Percentiles rank a stretch among this genome's conserved stretches.
These are phyloP conservation scores for Neostethus bicornis DNA, from an alignment of 2,797 vertebrate species.

Conservation along the genomic window DNA sequence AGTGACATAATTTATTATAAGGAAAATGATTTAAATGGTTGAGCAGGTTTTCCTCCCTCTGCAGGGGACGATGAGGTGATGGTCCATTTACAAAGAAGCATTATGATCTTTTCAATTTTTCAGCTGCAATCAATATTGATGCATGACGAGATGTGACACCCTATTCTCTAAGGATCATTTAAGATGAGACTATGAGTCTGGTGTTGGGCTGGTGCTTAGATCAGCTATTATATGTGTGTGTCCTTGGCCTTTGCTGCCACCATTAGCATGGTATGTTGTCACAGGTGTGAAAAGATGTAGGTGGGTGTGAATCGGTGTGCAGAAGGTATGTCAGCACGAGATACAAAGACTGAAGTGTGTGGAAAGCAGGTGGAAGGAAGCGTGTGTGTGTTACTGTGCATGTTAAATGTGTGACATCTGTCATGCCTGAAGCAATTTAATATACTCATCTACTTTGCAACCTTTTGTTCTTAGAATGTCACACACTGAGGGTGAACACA, in stretches of 20 bases:
- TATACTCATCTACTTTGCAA: constrained; percentile 58
- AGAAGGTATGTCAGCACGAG: constrained; percentile 51
- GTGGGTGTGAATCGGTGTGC: constrained; percentile 52
- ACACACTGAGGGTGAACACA: constrained; percentile 41
- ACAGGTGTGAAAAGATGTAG: constrained; percentile 47
- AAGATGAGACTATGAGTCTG: constrained; percentile 34
- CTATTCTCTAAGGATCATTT: constrained; percentile 55
- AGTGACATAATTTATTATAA: constrained; percentile 12
- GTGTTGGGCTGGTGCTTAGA: constrained; percentile 17
- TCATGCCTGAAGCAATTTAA: constrained; percentile 59
- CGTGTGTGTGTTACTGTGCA: constrained; percentile 13
- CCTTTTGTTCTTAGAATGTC: constrained; percentile 45
- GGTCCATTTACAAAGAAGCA: constrained; percentile 61
- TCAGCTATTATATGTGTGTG: constrained; percentile 1
- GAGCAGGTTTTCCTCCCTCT: constrained; percentile 17
- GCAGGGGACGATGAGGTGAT: constrained; percentile 29
- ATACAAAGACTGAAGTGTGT: constrained; percentile 19
- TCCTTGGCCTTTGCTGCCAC: constrained; percentile 13
- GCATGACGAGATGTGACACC: constrained; percentile 55
- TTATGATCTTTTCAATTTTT: constrained; percentile 48
- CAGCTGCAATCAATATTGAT: constrained; percentile 60
- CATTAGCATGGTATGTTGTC: constrained; percentile 39
- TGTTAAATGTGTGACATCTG: constrained; percentile 56
- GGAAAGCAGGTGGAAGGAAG: constrained; percentile 14
- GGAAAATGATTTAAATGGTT: constrained; percentile 40